These are phyloP conservation scores for Chelmon rostratus DNA, from an alignment of 2,797 vertebrate species.

Conservation along the genomic window DNA sequence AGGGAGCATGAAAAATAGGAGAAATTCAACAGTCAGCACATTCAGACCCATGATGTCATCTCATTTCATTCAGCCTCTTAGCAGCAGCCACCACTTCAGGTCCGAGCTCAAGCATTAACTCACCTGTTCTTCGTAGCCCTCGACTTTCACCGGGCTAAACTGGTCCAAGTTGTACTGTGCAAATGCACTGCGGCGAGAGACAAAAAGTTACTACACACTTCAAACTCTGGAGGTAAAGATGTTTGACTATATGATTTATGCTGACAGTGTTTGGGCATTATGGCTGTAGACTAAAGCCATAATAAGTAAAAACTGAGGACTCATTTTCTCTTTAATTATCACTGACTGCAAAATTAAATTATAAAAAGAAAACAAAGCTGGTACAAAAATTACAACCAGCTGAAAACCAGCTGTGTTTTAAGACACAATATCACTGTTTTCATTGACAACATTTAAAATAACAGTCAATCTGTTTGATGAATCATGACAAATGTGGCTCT, in stretches of 20 bases:
- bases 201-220: not conserved
- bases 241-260: not conserved
- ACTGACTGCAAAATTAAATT: not conserved
- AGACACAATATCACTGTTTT: not conserved
- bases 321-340: not conserved
- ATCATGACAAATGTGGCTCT: not conserved
- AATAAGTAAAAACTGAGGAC: not conserved
- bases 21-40: not conserved
- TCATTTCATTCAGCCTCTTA: too few relatives aligned
- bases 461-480: not conserved
- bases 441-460: not conserved
- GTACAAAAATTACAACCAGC: not conserved
- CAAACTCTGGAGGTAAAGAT: not conserved
- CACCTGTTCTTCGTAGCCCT: constrained; percentile 97
- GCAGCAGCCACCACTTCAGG: too few relatives aligned
- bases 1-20: not conserved
- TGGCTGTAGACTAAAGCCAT: not conserved
- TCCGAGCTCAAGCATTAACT: constrained; percentile 20
- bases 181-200: constrained; percentile 89
- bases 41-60: not conserved
- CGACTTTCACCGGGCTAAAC: constrained; percentile 96
- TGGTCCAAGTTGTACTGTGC: constrained; percentile 99
- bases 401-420: not conserved
- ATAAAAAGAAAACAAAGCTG: not conserved
- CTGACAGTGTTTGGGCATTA: not conserved